Conservation (phyloP, 2,888 invertebrate genomes). For the Mythimna lalbum region DNA sequence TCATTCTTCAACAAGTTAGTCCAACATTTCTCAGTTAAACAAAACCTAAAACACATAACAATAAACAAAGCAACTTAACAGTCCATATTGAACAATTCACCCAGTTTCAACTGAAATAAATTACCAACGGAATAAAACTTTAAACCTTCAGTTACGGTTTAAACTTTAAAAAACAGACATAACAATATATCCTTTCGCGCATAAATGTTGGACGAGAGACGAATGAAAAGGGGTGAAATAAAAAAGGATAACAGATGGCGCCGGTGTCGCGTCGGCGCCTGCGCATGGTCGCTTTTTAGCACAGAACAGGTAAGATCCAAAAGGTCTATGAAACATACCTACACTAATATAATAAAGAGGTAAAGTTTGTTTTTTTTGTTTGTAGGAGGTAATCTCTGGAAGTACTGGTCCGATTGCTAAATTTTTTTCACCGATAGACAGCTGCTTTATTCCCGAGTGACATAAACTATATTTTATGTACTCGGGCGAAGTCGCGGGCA, state of each 20-base stretch:
- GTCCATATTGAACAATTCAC: conserved; percentile 63
- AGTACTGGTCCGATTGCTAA: no score
- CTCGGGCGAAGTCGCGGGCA: no score
- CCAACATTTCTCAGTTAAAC: conserved; percentile 8
- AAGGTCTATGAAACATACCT: conserved; percentile 5
- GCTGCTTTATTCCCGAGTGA: no score
- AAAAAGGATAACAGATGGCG: conserved; percentile 73
- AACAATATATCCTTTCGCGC: conserved; percentile 71
- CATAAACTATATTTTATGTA: no score
- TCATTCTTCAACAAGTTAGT: background rate
- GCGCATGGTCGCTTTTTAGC: conserved; percentile 65
- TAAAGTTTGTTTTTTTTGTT: no score
- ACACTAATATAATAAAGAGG: no score
- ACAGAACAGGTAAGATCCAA: background rate
- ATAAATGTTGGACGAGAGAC: conserved; percentile 65
- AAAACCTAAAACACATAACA: conserved; percentile 35
- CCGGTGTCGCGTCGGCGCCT: conserved; percentile 70
- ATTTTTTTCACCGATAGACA: no score
- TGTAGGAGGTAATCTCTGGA: no score
- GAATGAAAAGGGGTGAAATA: conserved; percentile 67
- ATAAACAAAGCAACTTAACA: conserved; percentile 49
- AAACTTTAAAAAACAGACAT: conserved; percentile 64
- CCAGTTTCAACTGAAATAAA: conserved; percentile 64
- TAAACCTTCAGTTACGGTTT: conserved; percentile 63
- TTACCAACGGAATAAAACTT: conserved; percentile 54